Evolutionary conservation across 2,888 invertebrate species (phyloP).

Genomic region (Thyatira batis): DNA sequence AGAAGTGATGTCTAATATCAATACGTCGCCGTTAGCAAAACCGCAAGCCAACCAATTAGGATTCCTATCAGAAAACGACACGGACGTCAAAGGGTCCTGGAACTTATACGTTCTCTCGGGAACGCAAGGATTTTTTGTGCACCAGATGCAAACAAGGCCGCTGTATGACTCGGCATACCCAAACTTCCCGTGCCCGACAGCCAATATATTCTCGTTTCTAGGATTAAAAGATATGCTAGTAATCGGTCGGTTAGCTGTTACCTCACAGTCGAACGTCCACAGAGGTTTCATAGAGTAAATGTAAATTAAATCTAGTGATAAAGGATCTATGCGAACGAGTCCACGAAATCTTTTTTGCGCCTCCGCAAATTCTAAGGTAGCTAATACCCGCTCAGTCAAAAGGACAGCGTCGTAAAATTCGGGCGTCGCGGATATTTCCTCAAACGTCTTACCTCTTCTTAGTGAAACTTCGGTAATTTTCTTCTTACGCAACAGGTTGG

Average conservation of each 20-base stretch:
- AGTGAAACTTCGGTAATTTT: slow-evolving; percentile 14
- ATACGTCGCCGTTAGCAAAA: slow-evolving; percentile 87
- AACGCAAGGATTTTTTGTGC: slow-evolving; percentile 89
- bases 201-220: slow-evolving; percentile 86
- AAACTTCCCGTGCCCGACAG: slow-evolving; percentile 88
- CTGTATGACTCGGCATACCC: slow-evolving; percentile 78
- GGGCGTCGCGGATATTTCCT: slow-evolving; percentile 49
- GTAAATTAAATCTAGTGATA: slow-evolving; percentile 84
- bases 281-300: slow-evolving; percentile 85
- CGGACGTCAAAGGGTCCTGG: slow-evolving; percentile 84
- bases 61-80: slow-evolving; percentile 86
- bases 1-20: slow-evolving; percentile 87
- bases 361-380: slow-evolving; percentile 85
- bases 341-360: slow-evolving; percentile 88
- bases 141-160: slow-evolving; percentile 90
- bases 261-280: slow-evolving; percentile 84
- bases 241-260: slow-evolving; percentile 81
- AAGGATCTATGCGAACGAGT: slow-evolving; percentile 83
- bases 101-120: slow-evolving; percentile 88
- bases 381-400: slow-evolving; percentile 87
- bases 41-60: slow-evolving; percentile 90
- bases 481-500: slow-evolving; percentile 50
- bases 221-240: slow-evolving; percentile 86
- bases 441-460: slow-evolving; percentile 46
- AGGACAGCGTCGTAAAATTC: slow-evolving; percentile 84